These are phyloP conservation scores for Lycocorax pyrrhopterus DNA, from an alignment of 2,113 vertebrate species.

Conservation along the genomic window DNA sequence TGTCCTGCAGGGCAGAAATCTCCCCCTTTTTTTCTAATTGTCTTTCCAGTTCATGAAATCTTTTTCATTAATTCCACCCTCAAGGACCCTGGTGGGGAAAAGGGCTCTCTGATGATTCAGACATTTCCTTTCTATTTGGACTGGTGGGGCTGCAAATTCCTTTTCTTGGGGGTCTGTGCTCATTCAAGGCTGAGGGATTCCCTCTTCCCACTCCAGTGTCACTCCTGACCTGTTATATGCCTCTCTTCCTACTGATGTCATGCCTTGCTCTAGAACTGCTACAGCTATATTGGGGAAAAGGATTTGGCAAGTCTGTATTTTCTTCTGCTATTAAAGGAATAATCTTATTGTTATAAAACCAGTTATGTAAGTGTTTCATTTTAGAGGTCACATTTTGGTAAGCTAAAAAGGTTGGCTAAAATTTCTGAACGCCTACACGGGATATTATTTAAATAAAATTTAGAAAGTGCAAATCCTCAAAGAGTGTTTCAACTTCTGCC, in stretches of 20 bases:
- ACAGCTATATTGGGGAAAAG: neutral
- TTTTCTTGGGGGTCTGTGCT: neutral
- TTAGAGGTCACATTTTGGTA: constrained; percentile 11
- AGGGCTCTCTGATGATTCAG: neutral
- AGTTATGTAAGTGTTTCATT: constrained; percentile 34
- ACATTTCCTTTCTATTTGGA: neutral
- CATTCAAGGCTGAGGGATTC: neutral
- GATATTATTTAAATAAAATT: neutral
- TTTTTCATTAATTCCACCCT: neutral
- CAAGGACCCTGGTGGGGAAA: neutral
- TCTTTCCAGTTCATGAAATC: neutral
- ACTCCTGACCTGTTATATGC: neutral
- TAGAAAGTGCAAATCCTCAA: neutral
- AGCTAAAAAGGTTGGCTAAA: neutral
- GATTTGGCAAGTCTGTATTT: neutral
- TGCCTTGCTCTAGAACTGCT: neutral
- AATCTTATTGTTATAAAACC: constrained; percentile 28
- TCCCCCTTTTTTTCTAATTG: neutral
- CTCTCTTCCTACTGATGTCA: neutral
- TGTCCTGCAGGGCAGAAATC: neutral
- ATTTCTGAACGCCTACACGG: neutral
- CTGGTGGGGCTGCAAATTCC: neutral
- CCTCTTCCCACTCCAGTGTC: neutral
- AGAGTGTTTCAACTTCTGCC: neutral
- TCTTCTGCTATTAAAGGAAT: neutral